Conservation (phyloP, 2,113 vertebrate genomes). For the Martes martes region DNA sequence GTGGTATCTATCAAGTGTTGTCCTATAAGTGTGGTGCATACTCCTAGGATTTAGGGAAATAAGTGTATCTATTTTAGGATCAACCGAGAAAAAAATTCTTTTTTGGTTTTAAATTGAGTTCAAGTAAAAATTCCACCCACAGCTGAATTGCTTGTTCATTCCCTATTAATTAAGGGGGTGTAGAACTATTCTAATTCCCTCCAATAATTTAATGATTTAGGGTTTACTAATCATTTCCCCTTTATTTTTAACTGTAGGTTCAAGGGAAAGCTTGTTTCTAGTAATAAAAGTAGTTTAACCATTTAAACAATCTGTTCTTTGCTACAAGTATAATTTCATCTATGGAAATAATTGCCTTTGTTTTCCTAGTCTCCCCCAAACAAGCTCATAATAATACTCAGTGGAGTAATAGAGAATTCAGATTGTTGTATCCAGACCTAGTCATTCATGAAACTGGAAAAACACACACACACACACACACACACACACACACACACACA, state of each 20-base stretch:
- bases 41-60: background rate
- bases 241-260: background rate
- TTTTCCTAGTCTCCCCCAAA: background rate
- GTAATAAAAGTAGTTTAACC: slow-evolving; percentile 2
- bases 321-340: background rate
- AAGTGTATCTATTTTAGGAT: background rate
- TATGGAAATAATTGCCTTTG: slow-evolving; percentile 7
- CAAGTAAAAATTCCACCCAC: background rate
- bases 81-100: background rate
- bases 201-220: slow-evolving; percentile 5
- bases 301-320: slow-evolving; percentile 1
- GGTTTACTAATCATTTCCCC: background rate
- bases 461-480: background rate
- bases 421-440: background rate
- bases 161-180: background rate
- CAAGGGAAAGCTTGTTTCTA: slow-evolving; percentile 16
- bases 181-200: background rate
- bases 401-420: background rate
- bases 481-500: background rate
- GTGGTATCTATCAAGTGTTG: background rate
- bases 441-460: background rate
- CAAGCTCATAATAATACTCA: background rate
- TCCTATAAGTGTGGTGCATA: background rate
- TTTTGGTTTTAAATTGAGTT: background rate
- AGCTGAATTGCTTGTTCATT: background rate